phyloP scores from a whole-genome alignment of 2,797 vertebrate species.

The Paguma larvata region DNA sequence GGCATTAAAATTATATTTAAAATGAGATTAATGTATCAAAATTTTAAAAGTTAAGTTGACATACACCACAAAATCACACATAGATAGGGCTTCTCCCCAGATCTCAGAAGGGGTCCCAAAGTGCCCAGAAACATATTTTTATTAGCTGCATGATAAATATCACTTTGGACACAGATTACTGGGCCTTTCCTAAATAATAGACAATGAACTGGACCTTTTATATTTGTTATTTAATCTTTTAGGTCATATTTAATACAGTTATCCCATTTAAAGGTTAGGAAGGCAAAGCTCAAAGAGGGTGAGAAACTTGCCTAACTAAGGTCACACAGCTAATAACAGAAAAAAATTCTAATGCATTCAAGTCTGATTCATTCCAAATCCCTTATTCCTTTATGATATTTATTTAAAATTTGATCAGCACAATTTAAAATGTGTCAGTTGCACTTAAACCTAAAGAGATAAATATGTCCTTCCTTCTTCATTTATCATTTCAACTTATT shows the following conservation, averaged over 20 bases:
- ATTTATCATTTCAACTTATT: neutral
- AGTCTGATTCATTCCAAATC: neutral
- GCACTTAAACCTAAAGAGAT: neutral
- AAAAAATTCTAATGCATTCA: neutral
- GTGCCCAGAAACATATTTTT: neutral
- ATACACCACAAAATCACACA: neutral
- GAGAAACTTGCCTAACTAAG: neutral
- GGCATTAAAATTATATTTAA: neutral
- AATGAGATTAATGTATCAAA: neutral
- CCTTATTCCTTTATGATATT: neutral
- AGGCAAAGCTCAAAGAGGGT: neutral
- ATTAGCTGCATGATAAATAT: neutral
- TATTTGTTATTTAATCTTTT: neutral
- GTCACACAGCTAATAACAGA: neutral
- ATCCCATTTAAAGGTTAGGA: neutral
- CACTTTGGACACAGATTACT: neutral
- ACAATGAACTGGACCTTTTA: neutral
- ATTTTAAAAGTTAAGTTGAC: neutral
- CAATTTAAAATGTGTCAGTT: neutral
- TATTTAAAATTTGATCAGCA: slow-evolving; percentile 3
- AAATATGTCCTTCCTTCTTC: neutral
- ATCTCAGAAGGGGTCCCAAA: neutral
- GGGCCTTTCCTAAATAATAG: neutral
- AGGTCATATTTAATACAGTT: neutral
- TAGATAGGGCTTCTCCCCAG: neutral